phyloP scores from a whole-genome alignment of 2,797 vertebrate genomes.

The Ataeniobius toweri region DNA sequence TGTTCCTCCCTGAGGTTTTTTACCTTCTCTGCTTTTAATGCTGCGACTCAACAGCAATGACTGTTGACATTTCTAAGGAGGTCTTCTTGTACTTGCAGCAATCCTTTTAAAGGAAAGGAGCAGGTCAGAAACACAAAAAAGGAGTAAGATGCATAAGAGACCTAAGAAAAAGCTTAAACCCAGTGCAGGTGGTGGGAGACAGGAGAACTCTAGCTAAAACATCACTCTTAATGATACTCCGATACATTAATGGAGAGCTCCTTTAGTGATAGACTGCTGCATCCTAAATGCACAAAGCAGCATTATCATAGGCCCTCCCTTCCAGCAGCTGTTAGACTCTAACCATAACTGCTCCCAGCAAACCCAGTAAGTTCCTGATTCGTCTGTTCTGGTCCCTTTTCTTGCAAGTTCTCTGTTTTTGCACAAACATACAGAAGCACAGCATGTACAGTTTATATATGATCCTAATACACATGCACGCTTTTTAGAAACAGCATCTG shows the following conservation, averaged over 20 bases:
- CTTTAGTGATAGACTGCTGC: background rate
- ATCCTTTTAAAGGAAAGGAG: background rate
- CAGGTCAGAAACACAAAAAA: background rate
- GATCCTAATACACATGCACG: background rate
- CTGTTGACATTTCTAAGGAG: background rate
- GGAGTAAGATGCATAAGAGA: background rate
- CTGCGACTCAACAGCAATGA: slow-evolving; percentile 23
- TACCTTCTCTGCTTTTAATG: background rate
- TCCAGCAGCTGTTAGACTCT: background rate
- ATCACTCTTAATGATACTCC: background rate
- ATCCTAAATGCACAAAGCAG: background rate
- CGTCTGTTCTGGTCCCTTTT: background rate
- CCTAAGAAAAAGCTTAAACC: background rate
- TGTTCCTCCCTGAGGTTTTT: background rate
- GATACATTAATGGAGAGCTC: no score
- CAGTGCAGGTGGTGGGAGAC: background rate
- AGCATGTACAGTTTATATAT: background rate
- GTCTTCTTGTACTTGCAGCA: background rate
- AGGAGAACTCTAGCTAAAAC: background rate
- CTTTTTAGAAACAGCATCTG: background rate
- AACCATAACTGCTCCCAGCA: no score
- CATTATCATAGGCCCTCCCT: background rate
- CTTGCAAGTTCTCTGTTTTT: background rate
- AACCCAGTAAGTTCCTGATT: background rate
- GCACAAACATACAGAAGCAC: background rate